Evolutionary conservation across 2,888 invertebrate genomes (phyloP), one percentile per base, ranked within the genome.

Genomic region (Sturmia bella): DNA sequence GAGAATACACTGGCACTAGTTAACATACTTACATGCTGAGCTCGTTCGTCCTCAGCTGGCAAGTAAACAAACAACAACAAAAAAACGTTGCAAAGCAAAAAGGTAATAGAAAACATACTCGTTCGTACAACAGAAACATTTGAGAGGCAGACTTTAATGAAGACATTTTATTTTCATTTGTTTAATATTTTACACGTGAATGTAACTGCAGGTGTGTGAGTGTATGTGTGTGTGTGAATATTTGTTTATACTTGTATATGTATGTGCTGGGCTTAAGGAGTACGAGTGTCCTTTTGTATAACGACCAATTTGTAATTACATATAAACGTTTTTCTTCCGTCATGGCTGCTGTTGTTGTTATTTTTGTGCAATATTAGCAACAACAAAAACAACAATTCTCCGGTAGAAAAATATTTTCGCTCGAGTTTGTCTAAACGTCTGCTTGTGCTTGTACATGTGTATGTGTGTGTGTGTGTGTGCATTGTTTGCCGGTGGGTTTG

Each of bases 261-360:
- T n/a, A n/a, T 19, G 41, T 59, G 17, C 11, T 4, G 32, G 32
- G 32, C 32, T 32, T 3, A 32, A 61, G 52, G 13, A 52, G 64
- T 41, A 37, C 24, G 57, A 64, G 64, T 66, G 78, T 45, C 59
- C 54, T 66, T n/a, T 73, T 79, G 59, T 75, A 66, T 64, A 82
- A 78, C 70, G 70, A 82, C 82, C 82, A 82, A 82, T 82, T 82
- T 82, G 82, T 82, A 82, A 82, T 82, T 78, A 32, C 32, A 32
- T 32, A 75, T 82, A 82, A 82, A 82, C 66, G 70, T 74, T 82
- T n/a, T 74, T 48, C 27, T 24, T 43, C 52, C 41, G 17, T 7
- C 13, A 15, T 21, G 43, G 37, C 39, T 74, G 12, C 19, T 64
- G 15, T 39, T 57, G 37, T 50, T 56, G 3, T 21, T 32, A 7